Base-by-base conservation (phyloP, 2,888 invertebrate species). In the Apoda limacodes region DNA sequence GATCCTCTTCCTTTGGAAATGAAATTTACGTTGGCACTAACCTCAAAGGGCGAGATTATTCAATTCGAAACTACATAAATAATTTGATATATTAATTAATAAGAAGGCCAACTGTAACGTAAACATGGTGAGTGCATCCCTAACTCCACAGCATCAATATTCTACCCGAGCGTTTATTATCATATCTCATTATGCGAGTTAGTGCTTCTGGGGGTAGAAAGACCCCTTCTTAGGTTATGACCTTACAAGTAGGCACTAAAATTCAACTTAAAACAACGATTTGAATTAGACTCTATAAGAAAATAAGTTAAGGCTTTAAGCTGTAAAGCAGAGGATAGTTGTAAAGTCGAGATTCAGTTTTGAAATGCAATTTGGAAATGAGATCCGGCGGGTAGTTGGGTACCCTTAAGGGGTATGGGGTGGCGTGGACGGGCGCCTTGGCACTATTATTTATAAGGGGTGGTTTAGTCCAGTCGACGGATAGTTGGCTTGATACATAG, bases 151-250 rank as follows among this genome's bases (percentile, higher is more conserved):
- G 60, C 76, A 78, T 80, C 78, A 80, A 80, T 80, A 78, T 80
- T 80, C 78, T 67, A 67, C 59, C 57, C 61, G 58, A 66, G 66
- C 76, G 67, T 78, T 78, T 80, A 78, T 80, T 80, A 80, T 78
- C 80, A 78, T 80, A 80, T 80, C 78, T 80, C 80, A 80, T 80
- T 80, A 80, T 80, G 71, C 75, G 65, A 80, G 78, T 80, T 80
- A 80, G 78, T 74, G 74, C 74, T 74, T 63, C 66, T 63, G 50
- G 47, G 46, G 50, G 45, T 37, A 51, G 53, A 50, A 49, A 52
- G 48, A 60, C 63, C 72, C 74, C 60, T 74, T 72, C 61, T 76
- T 72, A 66, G 63, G 62, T 62, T 66, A 66, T 71, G 64, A 67
- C 71, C 72, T 66, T 60, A 56, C 57, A 52, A 58, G 60, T 55